Evolutionary conservation across 2,113 vertebrate species (phyloP), one percentile per base, ranked within the genome.

Genomic region (Corythornis cristatus): DNA sequence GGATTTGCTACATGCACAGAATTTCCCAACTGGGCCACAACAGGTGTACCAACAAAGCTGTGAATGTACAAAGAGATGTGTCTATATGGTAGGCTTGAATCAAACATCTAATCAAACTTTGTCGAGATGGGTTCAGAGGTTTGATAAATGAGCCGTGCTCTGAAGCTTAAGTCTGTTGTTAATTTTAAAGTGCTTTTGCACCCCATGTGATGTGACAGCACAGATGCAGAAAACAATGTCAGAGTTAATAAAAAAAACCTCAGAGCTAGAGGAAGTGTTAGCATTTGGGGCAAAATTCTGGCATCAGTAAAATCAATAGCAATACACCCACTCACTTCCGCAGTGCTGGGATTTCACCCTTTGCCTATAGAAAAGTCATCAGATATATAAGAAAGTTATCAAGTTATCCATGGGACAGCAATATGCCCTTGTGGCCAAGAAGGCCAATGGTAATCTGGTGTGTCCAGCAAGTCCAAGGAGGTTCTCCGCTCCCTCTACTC

Each of bases 221-320:
- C 0, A 77, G 64, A 58, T 13, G 61, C 43, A 80, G 60, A 65
- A 93, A 86, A 71, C 2, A 0, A 51, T 79, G 79, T 89, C 79
- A 83, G 79, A 80, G 40, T 76, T 74, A 81, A 93, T n/a, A 65
- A 89, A 90, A 68, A 65, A 89, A 90, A 65, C 1, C 60, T 64
- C 78, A 18, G 68, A 75, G 61, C 15, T 53, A 75, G 70, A 74
- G 37, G 72, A 73, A 70, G 16, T 9, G 6, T 79, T 11, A 70
- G 22, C 22, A 40, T 83, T 92, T 86, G 25, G 43, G 91, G 89
- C 71, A 94, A 91, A 92, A 89, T 71, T 91, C 60, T 80, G 91
- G 48, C 82, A 58, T 35, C 74, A 61, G 35, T 68, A 70, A 82
- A 74, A 83, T 40, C 58, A n/a, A 35, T n/a, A 56, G 78, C 89